Evolutionary conservation across 2,888 invertebrate species (phyloP).

Genomic region (Lutraria lutraria): DNA sequence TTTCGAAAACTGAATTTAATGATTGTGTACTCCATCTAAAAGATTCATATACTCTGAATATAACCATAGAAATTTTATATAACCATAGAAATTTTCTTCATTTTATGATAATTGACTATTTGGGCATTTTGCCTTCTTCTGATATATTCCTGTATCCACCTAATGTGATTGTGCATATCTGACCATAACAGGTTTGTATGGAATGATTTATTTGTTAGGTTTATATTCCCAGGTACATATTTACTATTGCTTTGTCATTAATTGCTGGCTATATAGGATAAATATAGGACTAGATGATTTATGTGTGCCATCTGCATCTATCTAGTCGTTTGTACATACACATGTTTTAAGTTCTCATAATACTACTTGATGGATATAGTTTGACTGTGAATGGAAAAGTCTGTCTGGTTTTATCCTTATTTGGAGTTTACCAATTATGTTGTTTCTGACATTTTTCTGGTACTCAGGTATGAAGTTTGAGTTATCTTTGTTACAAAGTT

Average conservation of each 20-base stretch:
- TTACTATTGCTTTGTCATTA: conserved; percentile 8
- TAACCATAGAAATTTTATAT: too few species aligned
- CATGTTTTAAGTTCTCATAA: background rate
- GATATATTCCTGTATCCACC: too few species aligned
- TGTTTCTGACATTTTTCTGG: background rate
- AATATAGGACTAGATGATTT: background rate
- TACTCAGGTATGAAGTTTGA: background rate
- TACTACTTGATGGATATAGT: background rate
- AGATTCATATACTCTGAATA: too few species aligned
- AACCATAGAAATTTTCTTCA: too few species aligned
- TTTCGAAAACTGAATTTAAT: too few species aligned
- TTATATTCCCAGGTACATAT: background rate
- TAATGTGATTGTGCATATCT: too few species aligned
- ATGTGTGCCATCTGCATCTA: background rate
- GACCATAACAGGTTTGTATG: background rate
- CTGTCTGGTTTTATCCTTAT: background rate
- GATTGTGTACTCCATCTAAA: too few species aligned
- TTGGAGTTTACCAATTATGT: too few species aligned
- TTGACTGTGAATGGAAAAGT: background rate
- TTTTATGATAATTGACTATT: too few species aligned
- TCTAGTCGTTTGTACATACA: background rate
- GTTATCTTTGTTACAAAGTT: background rate
- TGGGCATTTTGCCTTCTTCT: too few species aligned
- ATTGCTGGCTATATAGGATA: background rate
- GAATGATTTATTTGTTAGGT: conserved; percentile 2